Evolutionary conservation across 2,113 vertebrate species (phyloP).

Genomic region (Pachycephala philippinensis): DNA sequence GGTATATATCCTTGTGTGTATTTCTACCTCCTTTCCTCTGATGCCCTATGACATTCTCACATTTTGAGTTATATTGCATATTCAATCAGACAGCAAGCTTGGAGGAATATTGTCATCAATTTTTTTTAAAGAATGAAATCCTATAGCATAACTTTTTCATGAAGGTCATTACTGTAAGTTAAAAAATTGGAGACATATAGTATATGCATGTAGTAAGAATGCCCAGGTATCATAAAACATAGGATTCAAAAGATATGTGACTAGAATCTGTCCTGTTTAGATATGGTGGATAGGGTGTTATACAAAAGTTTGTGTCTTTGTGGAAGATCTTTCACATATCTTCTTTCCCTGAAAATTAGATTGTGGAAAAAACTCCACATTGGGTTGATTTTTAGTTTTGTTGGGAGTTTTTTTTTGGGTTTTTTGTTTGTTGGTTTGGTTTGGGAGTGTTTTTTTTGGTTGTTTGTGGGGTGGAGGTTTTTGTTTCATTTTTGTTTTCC

Average conservation of each 20-base stretch:
- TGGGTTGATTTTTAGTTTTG: background rate
- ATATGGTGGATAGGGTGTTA: background rate
- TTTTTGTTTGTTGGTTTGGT: background rate
- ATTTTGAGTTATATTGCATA: background rate
- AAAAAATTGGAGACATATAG: background rate
- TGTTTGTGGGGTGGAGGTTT: background rate
- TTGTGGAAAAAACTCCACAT: background rate
- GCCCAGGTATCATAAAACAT: background rate
- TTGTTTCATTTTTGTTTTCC: background rate
- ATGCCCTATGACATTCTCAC: background rate
- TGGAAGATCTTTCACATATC: background rate
- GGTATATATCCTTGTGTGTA: background rate
- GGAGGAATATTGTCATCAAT: background rate
- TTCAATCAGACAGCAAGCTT: slow-evolving; percentile 13
- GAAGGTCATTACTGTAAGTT: background rate
- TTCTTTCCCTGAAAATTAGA: background rate
- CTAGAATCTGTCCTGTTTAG: background rate
- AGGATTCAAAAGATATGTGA: background rate
- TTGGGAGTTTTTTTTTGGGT: background rate
- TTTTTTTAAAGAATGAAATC: background rate
- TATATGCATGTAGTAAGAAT: background rate
- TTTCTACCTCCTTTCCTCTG: background rate
- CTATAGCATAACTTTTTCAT: background rate
- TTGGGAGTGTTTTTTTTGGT: background rate
- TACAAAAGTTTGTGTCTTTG: background rate